Evolutionary conservation across 1,140 invertebrate species (phyloP).

Genomic region (Ctenoplectra terminalis): DNA sequence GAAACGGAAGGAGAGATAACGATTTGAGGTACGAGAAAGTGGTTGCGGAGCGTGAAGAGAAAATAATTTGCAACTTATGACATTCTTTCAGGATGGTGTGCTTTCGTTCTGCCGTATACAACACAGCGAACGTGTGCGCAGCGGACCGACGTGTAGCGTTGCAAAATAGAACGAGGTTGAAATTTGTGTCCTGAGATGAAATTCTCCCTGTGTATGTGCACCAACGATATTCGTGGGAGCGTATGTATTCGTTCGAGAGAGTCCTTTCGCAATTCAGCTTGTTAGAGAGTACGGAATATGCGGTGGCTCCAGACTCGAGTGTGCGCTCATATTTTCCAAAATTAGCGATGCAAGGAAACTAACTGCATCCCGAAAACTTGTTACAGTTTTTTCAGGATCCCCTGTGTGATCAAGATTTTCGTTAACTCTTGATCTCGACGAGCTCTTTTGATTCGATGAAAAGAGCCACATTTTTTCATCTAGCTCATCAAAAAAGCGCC

Average conservation of each 20-base stretch:
- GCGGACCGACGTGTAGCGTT: conserved; percentile 6
- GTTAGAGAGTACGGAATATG: conserved; percentile 36
- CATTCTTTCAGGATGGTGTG: neutral
- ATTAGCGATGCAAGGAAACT: conserved; percentile 23
- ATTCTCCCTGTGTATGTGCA: neutral
- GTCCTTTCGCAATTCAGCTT: conserved; percentile 32
- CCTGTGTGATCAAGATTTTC: too few species aligned
- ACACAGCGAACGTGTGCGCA: neutral
- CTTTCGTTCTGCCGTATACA: neutral
- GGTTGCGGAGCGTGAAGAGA: neutral
- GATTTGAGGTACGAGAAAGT: neutral
- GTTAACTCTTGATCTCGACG: too few species aligned
- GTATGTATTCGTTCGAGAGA: conserved; percentile 35
- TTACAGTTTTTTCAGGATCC: neutral
- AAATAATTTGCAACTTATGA: conserved; percentile 2
- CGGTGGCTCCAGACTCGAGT: neutral
- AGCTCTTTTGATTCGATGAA: too few species aligned
- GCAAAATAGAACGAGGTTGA: conserved; percentile 18
- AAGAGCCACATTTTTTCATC: too few species aligned
- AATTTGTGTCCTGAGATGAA: conserved; percentile 1
- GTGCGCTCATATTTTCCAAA: conserved; percentile 29
- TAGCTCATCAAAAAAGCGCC: too few species aligned
- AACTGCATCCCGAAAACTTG: conserved; percentile 13
- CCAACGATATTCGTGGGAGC: neutral
- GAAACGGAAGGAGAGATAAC: neutral